Base-by-base conservation (phyloP, 2,113 vertebrate genomes). In the Cyprinodon brontotheroides region DNA sequence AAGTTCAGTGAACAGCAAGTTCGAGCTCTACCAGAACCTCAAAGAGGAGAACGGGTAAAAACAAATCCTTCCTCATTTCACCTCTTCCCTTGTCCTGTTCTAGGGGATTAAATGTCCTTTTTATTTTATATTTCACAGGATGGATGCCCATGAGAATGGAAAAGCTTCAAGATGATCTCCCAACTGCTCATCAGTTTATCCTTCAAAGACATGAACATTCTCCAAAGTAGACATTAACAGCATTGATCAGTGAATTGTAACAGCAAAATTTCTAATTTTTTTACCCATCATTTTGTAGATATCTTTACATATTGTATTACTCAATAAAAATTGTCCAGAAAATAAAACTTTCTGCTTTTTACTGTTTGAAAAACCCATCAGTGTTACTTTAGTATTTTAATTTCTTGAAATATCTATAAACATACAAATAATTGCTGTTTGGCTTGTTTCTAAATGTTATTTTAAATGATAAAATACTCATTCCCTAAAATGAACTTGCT, bases 31-130 rank as follows among this genome's bases (percentile, higher is more conserved):
- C 89, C 97, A 99, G 90, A 96, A 98, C 84, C 95, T 99, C 74
- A 99, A 99, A 91, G 98, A 99, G 6, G 98, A 99, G 88, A 99
- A 98, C 29, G 98, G 98, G 98, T 99, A 36, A 57, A 67, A n/a
- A 40, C 6, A 14, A 45, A 22, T 29, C 41, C 8, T 63, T 13
- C 15, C 8, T 13, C 22, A 36, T 48, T 9, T 22, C 43, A 14
- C 2, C 0, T 7, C 43, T 14, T 2, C 11, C 5, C n/a, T 37
- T 17, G 17, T 57, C 50, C 17, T n/a, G 50, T 10, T 57, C 50
- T 53, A 20, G 17, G 14, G 48, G 13, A 17, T 14, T 53, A 6
- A 2, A 53, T 17, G 8, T 3, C 9, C 41, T 22, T 75, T 86
- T 45, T 64, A n/a, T 2, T 57, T 57, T 8, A 15, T n/a, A 3